A percentile compares a stretch with the other conserved stretches of the same genome.
phyloP scores from a whole-genome alignment of 2,797 vertebrate genomes.

The Acrossocheilus wenchowensis region DNA sequence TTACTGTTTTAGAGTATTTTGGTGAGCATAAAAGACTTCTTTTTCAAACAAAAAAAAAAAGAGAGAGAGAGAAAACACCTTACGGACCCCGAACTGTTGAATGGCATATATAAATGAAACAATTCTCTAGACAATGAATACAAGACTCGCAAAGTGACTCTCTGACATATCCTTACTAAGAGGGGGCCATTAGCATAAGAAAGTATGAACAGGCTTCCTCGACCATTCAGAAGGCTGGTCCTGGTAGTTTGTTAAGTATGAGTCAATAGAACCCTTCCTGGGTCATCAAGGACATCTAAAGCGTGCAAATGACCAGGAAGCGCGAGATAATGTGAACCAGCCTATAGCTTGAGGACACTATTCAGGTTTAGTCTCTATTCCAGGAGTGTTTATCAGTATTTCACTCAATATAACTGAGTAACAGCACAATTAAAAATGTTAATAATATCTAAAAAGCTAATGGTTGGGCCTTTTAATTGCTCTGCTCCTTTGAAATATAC shows the following conservation, averaged over 20 bases:
- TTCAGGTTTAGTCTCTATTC: not conserved
- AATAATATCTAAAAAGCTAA: not conserved
- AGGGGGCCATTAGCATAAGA: conserved; percentile 44
- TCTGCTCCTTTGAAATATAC: conserved; percentile 12
- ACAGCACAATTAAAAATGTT: not conserved
- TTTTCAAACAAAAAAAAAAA: too few relatives aligned
- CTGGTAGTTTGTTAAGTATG: conserved; percentile 31
- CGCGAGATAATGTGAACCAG: conserved; percentile 49
- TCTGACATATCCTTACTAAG: not conserved
- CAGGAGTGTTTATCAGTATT: not conserved
- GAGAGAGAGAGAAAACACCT: not conserved
- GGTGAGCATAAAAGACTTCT: not conserved
- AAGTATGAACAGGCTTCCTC: conserved; percentile 1
- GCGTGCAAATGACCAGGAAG: conserved; percentile 56
- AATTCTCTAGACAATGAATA: not conserved
- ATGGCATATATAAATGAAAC: not conserved
- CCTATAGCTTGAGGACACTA: conserved; percentile 51
- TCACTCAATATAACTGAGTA: not conserved
- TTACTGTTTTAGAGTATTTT: too few relatives aligned
- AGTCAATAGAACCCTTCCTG: conserved; percentile 56
- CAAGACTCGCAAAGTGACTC: conserved; percentile 17
- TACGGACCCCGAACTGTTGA: not conserved
- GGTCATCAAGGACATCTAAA: conserved; percentile 51
- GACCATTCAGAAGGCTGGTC: conserved; percentile 14
- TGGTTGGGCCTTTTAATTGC: not conserved